phyloP scores from a whole-genome alignment of 2,888 invertebrate species.

The Helleia helle region DNA sequence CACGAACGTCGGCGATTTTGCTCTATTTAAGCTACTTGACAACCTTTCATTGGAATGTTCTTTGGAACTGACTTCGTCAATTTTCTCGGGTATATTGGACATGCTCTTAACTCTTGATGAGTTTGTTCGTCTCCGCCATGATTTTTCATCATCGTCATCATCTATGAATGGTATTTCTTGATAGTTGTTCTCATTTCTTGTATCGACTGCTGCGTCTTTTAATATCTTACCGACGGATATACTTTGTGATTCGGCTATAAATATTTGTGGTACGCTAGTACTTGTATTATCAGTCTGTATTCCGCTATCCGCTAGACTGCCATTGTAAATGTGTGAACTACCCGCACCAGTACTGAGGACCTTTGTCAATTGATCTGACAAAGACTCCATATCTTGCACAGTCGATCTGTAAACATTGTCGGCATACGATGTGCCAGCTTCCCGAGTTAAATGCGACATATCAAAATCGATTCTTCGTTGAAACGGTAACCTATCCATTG shows the following conservation, averaged over 20 bases:
- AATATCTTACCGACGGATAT: conserved; percentile 33
- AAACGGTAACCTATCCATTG: conserved; percentile 42
- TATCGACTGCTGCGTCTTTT: conserved; percentile 62
- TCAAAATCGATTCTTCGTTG: conserved; percentile 60
- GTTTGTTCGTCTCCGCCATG: conserved; percentile 36
- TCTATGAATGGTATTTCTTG: conserved; percentile 68
- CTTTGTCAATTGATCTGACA: conserved; percentile 61
- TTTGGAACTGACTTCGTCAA: conserved; percentile 46
- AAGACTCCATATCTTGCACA: conserved; percentile 51
- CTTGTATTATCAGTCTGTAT: conserved; percentile 67
- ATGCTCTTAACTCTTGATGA: conserved; percentile 60
- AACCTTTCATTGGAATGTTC: conserved; percentile 48
- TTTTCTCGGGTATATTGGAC: conserved; percentile 57
- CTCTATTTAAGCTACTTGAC: conserved; percentile 51
- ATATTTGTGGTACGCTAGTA: conserved; percentile 62
- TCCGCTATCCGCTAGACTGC: conserved; percentile 62
- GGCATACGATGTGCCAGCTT: conserved; percentile 50
- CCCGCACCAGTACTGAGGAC: conserved; percentile 59
- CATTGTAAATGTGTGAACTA: conserved; percentile 55
- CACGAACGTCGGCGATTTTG: conserved; percentile 61
- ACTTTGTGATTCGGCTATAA: conserved; percentile 37
- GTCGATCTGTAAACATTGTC: conserved; percentile 46
- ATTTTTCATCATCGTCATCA: conserved; percentile 47
- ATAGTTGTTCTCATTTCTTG: conserved; percentile 59
- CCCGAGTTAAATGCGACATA: conserved; percentile 42